Evolutionary conservation across 2,888 invertebrate species (phyloP).

Genomic region (Exocentrus adspersus): DNA sequence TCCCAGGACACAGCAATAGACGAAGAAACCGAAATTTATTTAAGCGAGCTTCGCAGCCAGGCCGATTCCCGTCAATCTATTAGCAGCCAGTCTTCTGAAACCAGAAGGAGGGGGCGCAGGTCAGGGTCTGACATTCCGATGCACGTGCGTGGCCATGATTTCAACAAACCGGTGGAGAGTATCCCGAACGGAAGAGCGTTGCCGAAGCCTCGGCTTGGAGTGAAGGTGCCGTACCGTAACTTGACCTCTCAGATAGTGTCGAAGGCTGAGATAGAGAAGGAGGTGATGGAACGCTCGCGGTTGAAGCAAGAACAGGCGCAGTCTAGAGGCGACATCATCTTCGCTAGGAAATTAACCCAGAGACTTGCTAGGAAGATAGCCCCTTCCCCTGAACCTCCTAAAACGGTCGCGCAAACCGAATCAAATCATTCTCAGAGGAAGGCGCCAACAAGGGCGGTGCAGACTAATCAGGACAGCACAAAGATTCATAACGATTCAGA

Average conservation of each 20-base stretch:
- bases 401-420: conserved; percentile 6
- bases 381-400: conserved; percentile 34
- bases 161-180: conserved; percentile 61
- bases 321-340: conserved; percentile 64
- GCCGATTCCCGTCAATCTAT: conserved; percentile 16
- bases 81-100: conserved; percentile 12
- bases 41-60: conserved; percentile 4
- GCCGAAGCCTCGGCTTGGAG: conserved; percentile 63
- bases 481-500: conserved; percentile 52
- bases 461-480: conserved; percentile 29
- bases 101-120: conserved; percentile 44
- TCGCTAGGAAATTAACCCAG: conserved; percentile 67
- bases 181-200: conserved; percentile 56
- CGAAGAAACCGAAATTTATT: conserved; percentile 8
- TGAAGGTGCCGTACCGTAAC: conserved; percentile 63
- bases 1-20: neutral
- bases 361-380: conserved; percentile 55
- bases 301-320: conserved; percentile 61
- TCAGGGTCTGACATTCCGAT: conserved; percentile 54
- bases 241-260: conserved; percentile 68
- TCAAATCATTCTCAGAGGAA: neutral
- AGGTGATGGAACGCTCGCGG: conserved; percentile 65
- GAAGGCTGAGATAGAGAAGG: conserved; percentile 67
- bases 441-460: neutral
- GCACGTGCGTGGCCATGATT: conserved; percentile 62